phyloP scores from a whole-genome alignment of 2,888 invertebrate species.

The Stenodema calcarata region DNA sequence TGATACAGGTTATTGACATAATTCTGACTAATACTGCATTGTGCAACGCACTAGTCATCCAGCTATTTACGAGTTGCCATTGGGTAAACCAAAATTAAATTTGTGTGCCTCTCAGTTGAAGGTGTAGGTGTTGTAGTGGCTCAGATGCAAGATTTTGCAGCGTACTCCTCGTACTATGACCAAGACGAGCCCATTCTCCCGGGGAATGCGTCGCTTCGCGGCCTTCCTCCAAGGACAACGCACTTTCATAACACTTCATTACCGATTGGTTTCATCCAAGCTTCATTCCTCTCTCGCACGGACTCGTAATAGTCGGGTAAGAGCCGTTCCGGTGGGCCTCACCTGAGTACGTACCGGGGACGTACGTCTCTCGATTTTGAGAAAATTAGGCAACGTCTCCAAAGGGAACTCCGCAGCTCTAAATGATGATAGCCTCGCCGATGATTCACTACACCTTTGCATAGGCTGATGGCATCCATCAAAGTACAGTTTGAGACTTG shows the following conservation, averaged over 20 bases:
- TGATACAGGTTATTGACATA: too few species aligned
- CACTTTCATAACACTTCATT: constrained; percentile 44
- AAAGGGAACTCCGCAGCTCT: not conserved
- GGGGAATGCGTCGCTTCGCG: constrained; percentile 25
- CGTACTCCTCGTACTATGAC: not conserved
- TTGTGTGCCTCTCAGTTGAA: too few species aligned
- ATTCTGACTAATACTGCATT: too few species aligned
- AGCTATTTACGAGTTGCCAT: too few species aligned
- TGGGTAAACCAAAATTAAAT: too few species aligned
- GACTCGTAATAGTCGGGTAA: constrained; percentile 26
- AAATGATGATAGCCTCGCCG: constrained; percentile 30
- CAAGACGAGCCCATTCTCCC: not conserved
- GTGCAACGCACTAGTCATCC: too few species aligned
- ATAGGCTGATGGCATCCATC: constrained; percentile 16
- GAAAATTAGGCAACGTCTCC: constrained; percentile 18
- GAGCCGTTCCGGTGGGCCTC: not conserved
- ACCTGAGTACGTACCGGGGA: not conserved
- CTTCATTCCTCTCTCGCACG: not conserved
- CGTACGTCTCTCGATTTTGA: not conserved
- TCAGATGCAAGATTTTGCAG: not conserved
- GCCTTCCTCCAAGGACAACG: constrained; percentile 41
- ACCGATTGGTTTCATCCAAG: constrained; percentile 41
- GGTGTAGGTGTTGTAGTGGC: too few species aligned
- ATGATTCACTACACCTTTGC: constrained; percentile 5
- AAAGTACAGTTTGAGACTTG: constrained; percentile 1